Evolutionary conservation across 2,888 invertebrate species (phyloP).

Genomic region (Belgica antarctica): DNA sequence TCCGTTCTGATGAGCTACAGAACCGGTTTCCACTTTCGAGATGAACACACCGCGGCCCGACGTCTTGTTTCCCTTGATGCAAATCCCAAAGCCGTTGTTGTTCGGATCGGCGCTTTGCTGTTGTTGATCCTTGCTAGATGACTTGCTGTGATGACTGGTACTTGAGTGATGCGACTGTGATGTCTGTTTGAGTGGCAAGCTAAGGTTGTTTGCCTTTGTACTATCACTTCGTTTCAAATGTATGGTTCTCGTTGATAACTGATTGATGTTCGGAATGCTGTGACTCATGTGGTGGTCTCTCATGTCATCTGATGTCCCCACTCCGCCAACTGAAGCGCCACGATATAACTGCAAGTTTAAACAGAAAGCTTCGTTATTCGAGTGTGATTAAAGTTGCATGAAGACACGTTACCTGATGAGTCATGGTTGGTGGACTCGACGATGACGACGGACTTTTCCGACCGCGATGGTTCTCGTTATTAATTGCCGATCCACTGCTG

Average conservation of each 20-base stretch:
- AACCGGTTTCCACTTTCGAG: conserved; percentile 21
- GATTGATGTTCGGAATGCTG: conserved; percentile 43
- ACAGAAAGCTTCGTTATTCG: background rate
- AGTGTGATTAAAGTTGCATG: background rate
- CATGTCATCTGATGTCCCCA: background rate
- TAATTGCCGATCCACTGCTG: conserved; percentile 38
- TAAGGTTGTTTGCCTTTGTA: conserved; percentile 33
- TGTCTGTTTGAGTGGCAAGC: conserved; percentile 34
- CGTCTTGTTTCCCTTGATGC: conserved; percentile 35
- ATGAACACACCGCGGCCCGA: conserved; percentile 34
- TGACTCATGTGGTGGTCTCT: conserved; percentile 32
- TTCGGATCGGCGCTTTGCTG: background rate
- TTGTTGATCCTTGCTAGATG: background rate
- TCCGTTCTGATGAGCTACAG: conserved; percentile 16
- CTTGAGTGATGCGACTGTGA: conserved; percentile 10
- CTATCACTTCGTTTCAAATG: conserved; percentile 42
- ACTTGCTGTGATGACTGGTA: background rate
- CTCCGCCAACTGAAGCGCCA: background rate
- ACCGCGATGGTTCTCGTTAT: conserved; percentile 27
- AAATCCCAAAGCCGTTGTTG: conserved; percentile 37
- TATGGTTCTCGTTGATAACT: conserved; percentile 40
- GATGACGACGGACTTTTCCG: conserved; percentile 57
- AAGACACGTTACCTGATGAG: conserved; percentile 59
- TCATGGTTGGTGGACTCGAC: conserved; percentile 68
- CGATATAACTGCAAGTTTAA: conserved; percentile 35